phyloP scores from a whole-genome alignment of 1,140 invertebrate species.

The Pachyrhynchus sulphureomaculatus region DNA sequence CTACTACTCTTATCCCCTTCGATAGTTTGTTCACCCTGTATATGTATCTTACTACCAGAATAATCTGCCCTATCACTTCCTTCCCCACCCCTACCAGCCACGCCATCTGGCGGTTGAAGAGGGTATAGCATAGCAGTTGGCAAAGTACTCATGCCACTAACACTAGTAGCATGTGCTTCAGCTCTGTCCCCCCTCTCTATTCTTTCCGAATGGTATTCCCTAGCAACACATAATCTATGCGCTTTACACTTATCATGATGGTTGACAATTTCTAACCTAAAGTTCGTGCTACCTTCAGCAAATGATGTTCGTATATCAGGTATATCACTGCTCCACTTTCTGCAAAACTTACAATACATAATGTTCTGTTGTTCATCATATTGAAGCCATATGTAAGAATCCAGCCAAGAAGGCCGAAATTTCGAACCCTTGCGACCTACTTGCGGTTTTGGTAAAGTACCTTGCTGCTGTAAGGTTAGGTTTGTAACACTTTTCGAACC shows the following conservation, averaged over 20 bases:
- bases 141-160: not conserved
- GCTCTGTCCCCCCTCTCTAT: not conserved
- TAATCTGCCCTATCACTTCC: not conserved
- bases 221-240: conserved; percentile 63
- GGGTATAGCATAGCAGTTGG: not conserved
- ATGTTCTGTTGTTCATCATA: conserved; percentile 66
- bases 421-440: conserved; percentile 59
- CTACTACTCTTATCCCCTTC: not conserved
- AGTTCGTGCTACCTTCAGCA: conserved; percentile 72
- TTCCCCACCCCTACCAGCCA: not conserved
- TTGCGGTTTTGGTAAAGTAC: conserved; percentile 13
- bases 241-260: conserved; percentile 76
- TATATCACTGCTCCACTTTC: conserved; percentile 68
- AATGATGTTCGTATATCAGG: conserved; percentile 72
- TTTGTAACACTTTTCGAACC: not conserved
- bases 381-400: conserved; percentile 67
- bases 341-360: conserved; percentile 72
- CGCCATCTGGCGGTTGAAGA: not conserved
- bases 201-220: conserved; percentile 48
- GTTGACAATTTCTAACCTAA: conserved; percentile 73
- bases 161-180: not conserved
- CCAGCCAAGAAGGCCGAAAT: conserved; percentile 66
- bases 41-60: no score
- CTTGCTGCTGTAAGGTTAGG: conserved; percentile 5
- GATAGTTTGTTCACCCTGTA: not conserved